These are phyloP conservation scores for Neolamprologus brichardi DNA, from an alignment of 2,113 vertebrate species.

Conservation along the genomic window DNA sequence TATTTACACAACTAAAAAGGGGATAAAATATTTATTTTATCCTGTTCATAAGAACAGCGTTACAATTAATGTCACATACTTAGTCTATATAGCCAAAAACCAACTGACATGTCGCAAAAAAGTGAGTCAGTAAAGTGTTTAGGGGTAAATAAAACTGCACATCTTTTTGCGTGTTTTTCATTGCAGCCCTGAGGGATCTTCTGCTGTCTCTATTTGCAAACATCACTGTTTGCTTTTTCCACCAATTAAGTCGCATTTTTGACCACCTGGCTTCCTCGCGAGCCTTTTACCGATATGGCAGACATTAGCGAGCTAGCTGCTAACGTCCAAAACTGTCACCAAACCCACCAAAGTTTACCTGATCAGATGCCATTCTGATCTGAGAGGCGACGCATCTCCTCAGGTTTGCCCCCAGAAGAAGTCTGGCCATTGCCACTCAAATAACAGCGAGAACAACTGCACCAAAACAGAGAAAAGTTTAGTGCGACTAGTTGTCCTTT, in stretches of 20 bases:
- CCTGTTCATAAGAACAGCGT: background rate
- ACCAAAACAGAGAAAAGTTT: background rate
- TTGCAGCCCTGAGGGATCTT: background rate
- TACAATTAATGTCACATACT: background rate
- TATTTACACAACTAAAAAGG: background rate
- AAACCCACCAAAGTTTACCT: constrained; percentile 46
- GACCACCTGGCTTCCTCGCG: background rate
- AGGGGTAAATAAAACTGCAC: background rate
- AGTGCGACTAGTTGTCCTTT: background rate
- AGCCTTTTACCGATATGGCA: background rate
- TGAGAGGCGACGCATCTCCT: constrained; percentile 47
- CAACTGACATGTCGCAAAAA: background rate
- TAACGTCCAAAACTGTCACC: background rate
- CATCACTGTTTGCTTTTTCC: background rate
- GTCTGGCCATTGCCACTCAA: constrained; percentile 10
- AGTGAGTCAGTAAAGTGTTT: background rate
- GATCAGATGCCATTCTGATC: constrained; percentile 67
- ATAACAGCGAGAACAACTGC: accelerated
- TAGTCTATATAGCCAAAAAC: background rate
- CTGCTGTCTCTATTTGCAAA: background rate
- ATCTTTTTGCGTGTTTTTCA: background rate
- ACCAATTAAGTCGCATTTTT: background rate
- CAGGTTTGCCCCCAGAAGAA: constrained; percentile 36
- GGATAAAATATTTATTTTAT: background rate
- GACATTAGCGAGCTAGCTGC: constrained; percentile 9